These are phyloP conservation scores for Rhabdornis inornatus DNA, from an alignment of 2,113 vertebrate genomes.

Conservation along the genomic window DNA sequence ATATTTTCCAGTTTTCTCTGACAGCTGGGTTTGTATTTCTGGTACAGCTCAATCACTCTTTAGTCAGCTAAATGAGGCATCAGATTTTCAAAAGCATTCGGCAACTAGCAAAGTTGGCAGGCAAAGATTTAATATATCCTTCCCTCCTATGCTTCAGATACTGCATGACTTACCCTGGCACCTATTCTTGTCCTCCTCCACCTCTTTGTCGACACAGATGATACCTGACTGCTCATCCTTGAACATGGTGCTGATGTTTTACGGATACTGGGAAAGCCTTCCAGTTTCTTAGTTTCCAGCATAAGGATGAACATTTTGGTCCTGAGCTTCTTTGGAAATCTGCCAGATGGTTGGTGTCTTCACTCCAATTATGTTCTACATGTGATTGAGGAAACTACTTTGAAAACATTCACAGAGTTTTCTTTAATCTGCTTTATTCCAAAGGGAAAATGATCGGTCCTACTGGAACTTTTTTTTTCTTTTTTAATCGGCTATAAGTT, in stretches of 20 bases:
- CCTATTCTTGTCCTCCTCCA: background rate
- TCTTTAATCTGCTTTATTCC: background rate
- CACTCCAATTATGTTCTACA: background rate
- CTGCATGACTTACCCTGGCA: background rate
- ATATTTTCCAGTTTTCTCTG: constrained; percentile 36
- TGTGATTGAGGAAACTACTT: background rate
- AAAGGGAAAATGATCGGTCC: background rate
- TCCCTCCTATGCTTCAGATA: background rate
- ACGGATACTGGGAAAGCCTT: background rate
- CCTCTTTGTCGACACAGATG: background rate
- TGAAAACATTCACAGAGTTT: background rate
- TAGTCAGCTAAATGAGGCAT: constrained; percentile 48
- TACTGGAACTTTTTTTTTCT: background rate
- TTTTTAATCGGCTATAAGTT: background rate
- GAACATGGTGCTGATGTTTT: background rate
- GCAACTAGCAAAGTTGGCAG: background rate
- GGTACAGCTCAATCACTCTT: constrained; percentile 33
- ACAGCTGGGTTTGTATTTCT: constrained; percentile 38
- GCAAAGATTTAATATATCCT: background rate
- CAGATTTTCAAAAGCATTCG: constrained; percentile 18
- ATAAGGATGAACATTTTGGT: background rate
- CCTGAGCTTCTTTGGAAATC: background rate
- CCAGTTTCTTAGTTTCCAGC: background rate
- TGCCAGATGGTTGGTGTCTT: background rate
- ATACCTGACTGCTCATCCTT: background rate